Percentiles rank a stretch among this genome's conserved stretches.
These are phyloP conservation scores for Candoia aspera DNA, from an alignment of 2,113 vertebrate species.

Conservation along the genomic window DNA sequence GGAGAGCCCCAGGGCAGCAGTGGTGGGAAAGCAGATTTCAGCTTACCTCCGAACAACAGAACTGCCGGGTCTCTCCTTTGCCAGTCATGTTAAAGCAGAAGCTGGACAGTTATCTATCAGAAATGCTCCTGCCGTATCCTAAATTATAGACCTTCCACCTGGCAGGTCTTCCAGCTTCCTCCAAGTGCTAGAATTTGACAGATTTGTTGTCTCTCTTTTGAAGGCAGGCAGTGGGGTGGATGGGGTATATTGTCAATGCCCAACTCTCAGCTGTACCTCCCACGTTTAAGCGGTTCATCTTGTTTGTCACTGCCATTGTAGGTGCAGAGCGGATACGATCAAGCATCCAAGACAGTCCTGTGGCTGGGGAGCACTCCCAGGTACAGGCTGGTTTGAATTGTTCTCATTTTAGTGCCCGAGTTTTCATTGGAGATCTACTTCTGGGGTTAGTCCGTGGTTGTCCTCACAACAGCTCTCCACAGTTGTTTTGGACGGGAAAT, in stretches of 20 bases:
- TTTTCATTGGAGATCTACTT: not conserved
- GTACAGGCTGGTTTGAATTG: slow-evolving; percentile 31
- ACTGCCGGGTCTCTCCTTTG: not conserved
- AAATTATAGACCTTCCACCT: not conserved
- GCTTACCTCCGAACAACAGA: not conserved
- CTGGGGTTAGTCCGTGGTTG: not conserved
- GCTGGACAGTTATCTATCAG: not conserved
- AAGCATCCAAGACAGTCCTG: slow-evolving; percentile 75
- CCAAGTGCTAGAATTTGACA: no score
- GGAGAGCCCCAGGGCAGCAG: not conserved
- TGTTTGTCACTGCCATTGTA: slow-evolving; percentile 45
- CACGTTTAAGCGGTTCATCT: not conserved
- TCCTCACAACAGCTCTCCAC: not conserved
- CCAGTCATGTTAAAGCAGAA: no score
- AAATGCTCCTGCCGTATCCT: not conserved
- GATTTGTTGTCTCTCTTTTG: no score
- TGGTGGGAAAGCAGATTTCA: not conserved
- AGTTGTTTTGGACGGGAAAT: not conserved
- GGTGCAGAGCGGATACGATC: slow-evolving; percentile 75
- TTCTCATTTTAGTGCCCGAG: not conserved
- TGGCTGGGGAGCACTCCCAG: slow-evolving; percentile 62
- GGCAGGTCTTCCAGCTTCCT: no score
- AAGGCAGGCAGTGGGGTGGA: no score
- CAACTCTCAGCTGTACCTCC: not conserved
- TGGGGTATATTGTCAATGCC: fast-evolving